Base-by-base conservation (phyloP, 1,140 invertebrate genomes). In the Panagrolaimus sp. region DNA sequence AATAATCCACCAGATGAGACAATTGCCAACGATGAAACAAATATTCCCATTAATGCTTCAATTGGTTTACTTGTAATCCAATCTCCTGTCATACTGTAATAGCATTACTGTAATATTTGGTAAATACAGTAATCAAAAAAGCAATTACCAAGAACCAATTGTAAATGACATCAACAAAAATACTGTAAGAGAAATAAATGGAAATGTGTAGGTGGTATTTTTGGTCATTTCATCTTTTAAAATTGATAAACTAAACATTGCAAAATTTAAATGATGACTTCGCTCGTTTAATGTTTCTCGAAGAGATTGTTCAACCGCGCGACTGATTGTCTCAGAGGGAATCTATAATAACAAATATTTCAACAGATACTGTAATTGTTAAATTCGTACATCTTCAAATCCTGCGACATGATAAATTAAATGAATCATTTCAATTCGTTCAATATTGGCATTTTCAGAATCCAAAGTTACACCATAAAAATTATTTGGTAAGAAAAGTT, bases 151-250 rank as follows among this genome's bases (percentile, higher is more conserved):
- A 1, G 80, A 83, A 6, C 75, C 75, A 15, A 82, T 68, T 24
- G 81, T 83, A 69, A 82, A 82, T 24, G 69, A 67, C n/a, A 82
- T 21, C 6, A 82, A 67, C 32, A 83, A 65, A 44, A 83, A 67
- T 21, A 82, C 64, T 7, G 81, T 82, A 4, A 83, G 62, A 0
- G 80, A 80, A 26, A 82, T 82, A 65, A 76, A 82, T 6, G 81
- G 81, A 21, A 82, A 64, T 15, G 81, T 83, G 64, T 82, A 82
- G 17, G 81, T 81, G 10, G 80, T 79, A 68, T 82, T 82, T 66
- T 82, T 82, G 45, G 74, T 69, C 78, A 82, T 82, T 72, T 82
- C 80, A 26, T 76, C 68, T 66, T 83, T 83, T 63, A 82, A 63
- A 64, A 82, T 82, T n/a, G 74, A 70, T 24, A 82, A 66, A 46